Conservation (phyloP, 1,140 invertebrate genomes). For the Trichogramma pretiosum region DNA sequence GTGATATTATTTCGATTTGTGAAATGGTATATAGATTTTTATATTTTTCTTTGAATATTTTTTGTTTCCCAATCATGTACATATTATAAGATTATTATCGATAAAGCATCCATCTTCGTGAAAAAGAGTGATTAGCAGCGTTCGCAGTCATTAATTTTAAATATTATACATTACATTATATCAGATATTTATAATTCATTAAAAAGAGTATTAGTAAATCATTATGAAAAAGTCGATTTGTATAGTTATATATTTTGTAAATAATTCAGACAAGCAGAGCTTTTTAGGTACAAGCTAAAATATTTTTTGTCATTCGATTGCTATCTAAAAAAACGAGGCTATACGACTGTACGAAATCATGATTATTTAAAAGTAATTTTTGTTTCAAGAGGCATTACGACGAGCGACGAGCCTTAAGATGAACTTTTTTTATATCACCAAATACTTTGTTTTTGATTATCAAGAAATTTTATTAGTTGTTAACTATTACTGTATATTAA, state of each 20-base stretch:
- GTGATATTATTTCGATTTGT: conserved; percentile 16
- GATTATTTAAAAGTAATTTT: too few relatives aligned
- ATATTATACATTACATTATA: too few relatives aligned
- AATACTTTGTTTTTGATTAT: too few relatives aligned
- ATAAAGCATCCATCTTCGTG: conserved; percentile 2
- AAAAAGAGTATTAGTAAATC: conserved; percentile 3
- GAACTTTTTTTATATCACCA: too few relatives aligned
- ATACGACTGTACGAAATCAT: too few relatives aligned
- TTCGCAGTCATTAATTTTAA: conserved; percentile 10
- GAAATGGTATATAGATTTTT: conserved; percentile 5
- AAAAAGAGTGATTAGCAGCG: too few relatives aligned
- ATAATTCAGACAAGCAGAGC: conserved; percentile 4
- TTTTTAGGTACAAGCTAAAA: background rate
- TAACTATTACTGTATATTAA: background rate
- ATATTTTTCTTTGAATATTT: conserved; percentile 12
- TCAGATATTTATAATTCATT: conserved; percentile 11
- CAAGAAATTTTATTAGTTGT: too few relatives aligned
- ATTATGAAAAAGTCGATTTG: conserved; percentile 6
- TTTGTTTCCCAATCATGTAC: too few relatives aligned
- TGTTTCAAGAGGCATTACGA: too few relatives aligned
- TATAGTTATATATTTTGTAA: conserved; percentile 12
- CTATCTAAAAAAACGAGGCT: conserved; percentile 11
- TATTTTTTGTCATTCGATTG: conserved; percentile 14
- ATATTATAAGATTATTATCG: conserved; percentile 3
- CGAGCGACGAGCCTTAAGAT: too few relatives aligned